Conservation (phyloP, 2,888 invertebrate species). For the Cryptus viduatorius region DNA sequence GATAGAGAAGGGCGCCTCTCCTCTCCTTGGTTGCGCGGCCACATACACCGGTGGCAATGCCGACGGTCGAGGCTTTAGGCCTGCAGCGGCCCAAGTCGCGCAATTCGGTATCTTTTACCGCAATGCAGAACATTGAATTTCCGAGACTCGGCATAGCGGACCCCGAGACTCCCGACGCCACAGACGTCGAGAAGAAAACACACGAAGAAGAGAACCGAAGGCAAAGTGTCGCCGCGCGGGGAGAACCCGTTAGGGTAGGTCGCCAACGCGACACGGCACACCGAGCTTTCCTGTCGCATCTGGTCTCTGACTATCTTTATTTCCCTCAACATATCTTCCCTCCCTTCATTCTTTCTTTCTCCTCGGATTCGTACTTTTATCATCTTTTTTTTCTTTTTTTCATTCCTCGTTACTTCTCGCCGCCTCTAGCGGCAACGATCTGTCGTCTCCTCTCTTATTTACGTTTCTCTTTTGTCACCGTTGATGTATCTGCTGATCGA, state of each 20-base stretch:
- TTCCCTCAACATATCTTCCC: slow-evolving; percentile 9
- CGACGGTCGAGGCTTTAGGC: slow-evolving; percentile 68
- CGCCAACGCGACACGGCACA: slow-evolving; percentile 51
- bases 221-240: slow-evolving; percentile 24
- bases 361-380: slow-evolving; percentile 7
- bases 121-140: slow-evolving; percentile 78
- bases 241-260: slow-evolving; percentile 66
- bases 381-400: slow-evolving; percentile 8
- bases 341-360: slow-evolving; percentile 17
- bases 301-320: slow-evolving; percentile 59
- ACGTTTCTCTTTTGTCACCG: not conserved
- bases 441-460: slow-evolving; percentile 4
- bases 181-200: slow-evolving; percentile 42
- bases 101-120: slow-evolving; percentile 76
- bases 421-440: not conserved
- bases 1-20: slow-evolving; percentile 35
- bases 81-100: slow-evolving; percentile 68
- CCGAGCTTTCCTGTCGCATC: slow-evolving; percentile 54
- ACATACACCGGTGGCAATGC: slow-evolving; percentile 25
- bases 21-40: slow-evolving; percentile 13
- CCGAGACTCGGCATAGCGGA: slow-evolving; percentile 59
- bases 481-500: slow-evolving; percentile 5
- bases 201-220: slow-evolving; percentile 37
- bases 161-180: slow-evolving; percentile 14
- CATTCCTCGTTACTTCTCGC: not conserved